Evolutionary conservation across 2,888 invertebrate genomes (phyloP).

Genomic region (Nephrocerus scutellatus): DNA sequence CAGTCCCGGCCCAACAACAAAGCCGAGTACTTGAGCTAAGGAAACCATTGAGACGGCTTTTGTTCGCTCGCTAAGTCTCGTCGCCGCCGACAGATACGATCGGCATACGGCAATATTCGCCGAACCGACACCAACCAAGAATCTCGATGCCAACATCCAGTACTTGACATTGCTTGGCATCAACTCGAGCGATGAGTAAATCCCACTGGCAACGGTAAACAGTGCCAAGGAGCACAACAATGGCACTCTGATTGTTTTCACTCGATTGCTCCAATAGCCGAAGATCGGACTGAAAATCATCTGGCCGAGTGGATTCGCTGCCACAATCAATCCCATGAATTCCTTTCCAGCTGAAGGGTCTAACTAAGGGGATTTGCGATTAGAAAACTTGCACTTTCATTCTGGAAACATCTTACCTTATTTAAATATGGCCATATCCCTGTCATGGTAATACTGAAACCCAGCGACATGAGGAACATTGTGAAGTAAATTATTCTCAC

Average conservation of each 20-base stretch:
- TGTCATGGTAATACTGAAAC: constrained; percentile 79
- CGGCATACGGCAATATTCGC: constrained; percentile 79
- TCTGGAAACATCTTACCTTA: constrained; percentile 54
- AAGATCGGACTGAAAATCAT: constrained; percentile 77
- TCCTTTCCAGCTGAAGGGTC: constrained; percentile 73
- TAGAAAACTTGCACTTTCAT: constrained; percentile 5
- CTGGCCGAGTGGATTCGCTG: constrained; percentile 81
- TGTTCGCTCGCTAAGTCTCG: constrained; percentile 71
- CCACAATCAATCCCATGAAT: constrained; percentile 76
- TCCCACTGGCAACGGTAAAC: constrained; percentile 64
- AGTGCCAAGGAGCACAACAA: constrained; percentile 62
- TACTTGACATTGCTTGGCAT: constrained; percentile 58
- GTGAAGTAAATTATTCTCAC: constrained; percentile 79
- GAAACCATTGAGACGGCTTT: constrained; percentile 77
- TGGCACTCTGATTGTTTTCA: constrained; percentile 65
- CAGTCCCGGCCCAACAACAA: constrained; percentile 76
- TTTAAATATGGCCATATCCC: constrained; percentile 84
- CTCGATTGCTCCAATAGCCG: constrained; percentile 77
- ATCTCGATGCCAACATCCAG: constrained; percentile 70
- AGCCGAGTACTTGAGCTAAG: constrained; percentile 78
- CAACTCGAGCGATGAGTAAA: constrained; percentile 70
- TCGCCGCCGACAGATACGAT: constrained; percentile 78
- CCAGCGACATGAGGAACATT: constrained; percentile 82
- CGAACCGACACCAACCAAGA: constrained; percentile 73
- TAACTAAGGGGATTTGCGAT: constrained; percentile 51